Conservation (phyloP, 2,888 invertebrate genomes). For the Spodoptera littoralis region DNA sequence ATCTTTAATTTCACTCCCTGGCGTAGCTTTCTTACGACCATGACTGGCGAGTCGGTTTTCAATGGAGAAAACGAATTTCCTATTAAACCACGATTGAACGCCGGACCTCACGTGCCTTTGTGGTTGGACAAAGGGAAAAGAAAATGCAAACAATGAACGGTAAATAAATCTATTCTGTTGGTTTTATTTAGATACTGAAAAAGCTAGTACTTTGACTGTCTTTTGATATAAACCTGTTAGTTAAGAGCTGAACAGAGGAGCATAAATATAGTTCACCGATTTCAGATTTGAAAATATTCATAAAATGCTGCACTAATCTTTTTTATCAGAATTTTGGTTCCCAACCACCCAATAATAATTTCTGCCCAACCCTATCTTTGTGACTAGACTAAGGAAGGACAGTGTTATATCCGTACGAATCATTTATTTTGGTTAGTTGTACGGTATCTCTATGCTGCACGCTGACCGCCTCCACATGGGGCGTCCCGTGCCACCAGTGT, state of each 20-base stretch:
- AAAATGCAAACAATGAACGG: slow-evolving; percentile 34
- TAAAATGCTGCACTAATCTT: too few relatives aligned
- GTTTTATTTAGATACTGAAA: slow-evolving; percentile 24
- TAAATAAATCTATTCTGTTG: slow-evolving; percentile 26
- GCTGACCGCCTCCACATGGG: slow-evolving; percentile 39
- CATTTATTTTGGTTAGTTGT: slow-evolving; percentile 42
- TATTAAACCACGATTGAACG: slow-evolving; percentile 28
- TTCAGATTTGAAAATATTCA: too few relatives aligned
- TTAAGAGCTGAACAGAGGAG: too few relatives aligned
- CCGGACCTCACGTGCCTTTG: slow-evolving; percentile 11
- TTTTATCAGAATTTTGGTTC: too few relatives aligned
- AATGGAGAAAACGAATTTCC: slow-evolving; percentile 49
- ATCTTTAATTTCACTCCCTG: slow-evolving; percentile 12
- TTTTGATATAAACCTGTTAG: slow-evolving; percentile 2
- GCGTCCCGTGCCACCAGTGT: slow-evolving; percentile 27
- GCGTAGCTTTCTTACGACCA: slow-evolving; percentile 36
- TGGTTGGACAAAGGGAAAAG: slow-evolving; percentile 23
- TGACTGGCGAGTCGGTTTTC: slow-evolving; percentile 44
- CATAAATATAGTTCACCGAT: too few relatives aligned
- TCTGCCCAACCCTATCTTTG: too few relatives aligned
- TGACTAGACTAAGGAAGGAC: too few relatives aligned
- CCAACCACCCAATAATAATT: too few relatives aligned
- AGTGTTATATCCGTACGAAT: slow-evolving; percentile 32
- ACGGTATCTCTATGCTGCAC: slow-evolving; percentile 22
- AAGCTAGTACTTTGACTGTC: slow-evolving; percentile 14